Conservation (phyloP, 2,113 vertebrate species). For the Myrmecophaga tridactyla region DNA sequence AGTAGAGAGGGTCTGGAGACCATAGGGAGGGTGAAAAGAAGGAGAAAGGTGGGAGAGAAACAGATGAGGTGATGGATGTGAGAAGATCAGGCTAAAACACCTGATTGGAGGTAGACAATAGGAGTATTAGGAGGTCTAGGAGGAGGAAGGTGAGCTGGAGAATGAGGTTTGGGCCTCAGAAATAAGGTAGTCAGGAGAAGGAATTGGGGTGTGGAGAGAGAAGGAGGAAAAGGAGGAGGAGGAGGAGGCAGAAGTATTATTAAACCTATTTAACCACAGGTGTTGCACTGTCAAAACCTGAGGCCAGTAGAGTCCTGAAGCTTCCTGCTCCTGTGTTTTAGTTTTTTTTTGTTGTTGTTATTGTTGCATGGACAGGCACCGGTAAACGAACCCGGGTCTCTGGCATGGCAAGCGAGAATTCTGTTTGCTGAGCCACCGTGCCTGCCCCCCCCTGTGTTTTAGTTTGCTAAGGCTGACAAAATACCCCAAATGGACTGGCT, state of each 20-base stretch:
- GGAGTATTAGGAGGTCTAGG: not conserved
- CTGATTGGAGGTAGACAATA: not conserved
- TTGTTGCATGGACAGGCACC: too few relatives aligned
- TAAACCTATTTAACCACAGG: not conserved
- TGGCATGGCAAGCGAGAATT: too few relatives aligned
- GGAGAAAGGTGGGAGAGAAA: not conserved
- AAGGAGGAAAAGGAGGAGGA: not conserved
- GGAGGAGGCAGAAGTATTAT: not conserved
- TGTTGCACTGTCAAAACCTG: not conserved
- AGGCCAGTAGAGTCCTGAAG: not conserved
- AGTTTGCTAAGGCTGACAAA: too few relatives aligned
- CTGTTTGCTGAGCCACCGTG: too few relatives aligned
- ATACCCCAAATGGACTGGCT: too few relatives aligned
- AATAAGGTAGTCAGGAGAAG: conserved; percentile 65
- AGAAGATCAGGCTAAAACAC: not conserved
- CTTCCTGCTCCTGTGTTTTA: not conserved
- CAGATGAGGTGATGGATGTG: not conserved
- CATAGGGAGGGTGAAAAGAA: not conserved
- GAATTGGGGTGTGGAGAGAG: conserved; percentile 47
- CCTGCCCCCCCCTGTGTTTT: too few relatives aligned
- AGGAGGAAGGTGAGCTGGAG: not conserved
- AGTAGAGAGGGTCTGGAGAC: not conserved
- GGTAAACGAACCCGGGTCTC: too few relatives aligned
- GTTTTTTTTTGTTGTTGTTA: too few relatives aligned
- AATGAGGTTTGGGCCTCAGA: not conserved